Conservation (phyloP, 2,888 invertebrate genomes). For the Monopis laevigella region DNA sequence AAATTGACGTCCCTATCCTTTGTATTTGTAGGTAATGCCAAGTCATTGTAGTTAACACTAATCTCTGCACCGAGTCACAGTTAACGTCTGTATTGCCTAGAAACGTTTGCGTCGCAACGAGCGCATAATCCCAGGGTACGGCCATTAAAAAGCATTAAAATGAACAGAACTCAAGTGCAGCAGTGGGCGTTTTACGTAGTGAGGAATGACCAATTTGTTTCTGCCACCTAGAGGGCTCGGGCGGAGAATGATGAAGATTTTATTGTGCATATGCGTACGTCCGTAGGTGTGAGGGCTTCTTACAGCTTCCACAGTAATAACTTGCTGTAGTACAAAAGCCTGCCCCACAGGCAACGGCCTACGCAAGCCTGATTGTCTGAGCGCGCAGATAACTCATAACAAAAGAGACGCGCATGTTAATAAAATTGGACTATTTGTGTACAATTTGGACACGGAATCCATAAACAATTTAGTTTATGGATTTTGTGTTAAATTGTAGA, state of each 20-base stretch:
- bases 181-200: conserved; percentile 40
- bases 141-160: conserved; percentile 46
- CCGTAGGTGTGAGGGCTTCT: conserved; percentile 30
- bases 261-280: conserved; percentile 30
- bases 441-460: conserved; percentile 8
- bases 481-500: too few species aligned
- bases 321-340: conserved; percentile 41
- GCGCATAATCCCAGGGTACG: conserved; percentile 44
- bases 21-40: conserved; percentile 9
- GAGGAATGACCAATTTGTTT: conserved; percentile 56
- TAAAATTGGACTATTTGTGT: conserved; percentile 10
- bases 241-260: conserved; percentile 48
- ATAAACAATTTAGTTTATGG: too few species aligned
- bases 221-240: conserved; percentile 31
- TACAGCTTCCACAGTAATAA: conserved; percentile 30
- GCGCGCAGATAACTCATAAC: conserved; percentile 29
- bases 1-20: neutral
- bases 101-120: conserved; percentile 34
- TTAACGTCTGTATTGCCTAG: conserved; percentile 59
- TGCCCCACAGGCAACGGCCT: conserved; percentile 31
- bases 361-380: conserved; percentile 39
- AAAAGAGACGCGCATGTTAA: conserved; percentile 9
- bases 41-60: conserved; percentile 35
- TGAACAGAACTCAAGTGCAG: conserved; percentile 21
- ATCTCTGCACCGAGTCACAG: conserved; percentile 48